Percentiles rank a stretch among this genome's conserved stretches.
Conservation (phyloP, 2,113 vertebrate species). For the Muntiacus muntjak region DNA sequence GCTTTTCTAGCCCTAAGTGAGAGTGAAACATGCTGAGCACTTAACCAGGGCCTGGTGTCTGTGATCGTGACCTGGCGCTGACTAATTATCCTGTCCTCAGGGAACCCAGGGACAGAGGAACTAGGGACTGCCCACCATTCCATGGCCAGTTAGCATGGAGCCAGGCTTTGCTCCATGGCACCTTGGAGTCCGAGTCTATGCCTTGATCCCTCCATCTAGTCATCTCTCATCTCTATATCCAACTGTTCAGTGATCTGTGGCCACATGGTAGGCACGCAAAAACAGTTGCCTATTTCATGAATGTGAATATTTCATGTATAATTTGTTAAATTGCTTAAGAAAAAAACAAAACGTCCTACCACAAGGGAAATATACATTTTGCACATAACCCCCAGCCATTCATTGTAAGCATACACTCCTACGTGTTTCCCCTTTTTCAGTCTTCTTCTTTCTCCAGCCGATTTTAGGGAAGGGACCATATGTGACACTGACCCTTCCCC, state of each 20-base stretch:
- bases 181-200: not conserved
- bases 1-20: not conserved
- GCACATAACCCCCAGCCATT: not conserved
- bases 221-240: not conserved
- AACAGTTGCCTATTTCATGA: not conserved
- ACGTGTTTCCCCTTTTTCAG: not conserved
- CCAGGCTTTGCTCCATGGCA: not conserved
- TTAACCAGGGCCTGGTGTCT: not conserved
- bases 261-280: not conserved
- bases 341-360: not conserved
- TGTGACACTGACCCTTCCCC: not conserved
- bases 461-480: not conserved
- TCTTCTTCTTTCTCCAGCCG: not conserved
- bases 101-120: not conserved
- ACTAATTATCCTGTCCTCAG: not conserved
- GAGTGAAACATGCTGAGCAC: not conserved
- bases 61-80: not conserved
- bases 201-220: not conserved
- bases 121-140: no score
- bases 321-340: not conserved
- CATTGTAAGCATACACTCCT: not conserved
- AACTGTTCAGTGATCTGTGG: no score
- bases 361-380: not conserved
- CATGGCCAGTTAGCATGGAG: accelerated
- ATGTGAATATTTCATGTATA: not conserved